Evolutionary conservation across 2,797 vertebrate species (phyloP).

Genomic region (Myotis pilosus): DNA sequence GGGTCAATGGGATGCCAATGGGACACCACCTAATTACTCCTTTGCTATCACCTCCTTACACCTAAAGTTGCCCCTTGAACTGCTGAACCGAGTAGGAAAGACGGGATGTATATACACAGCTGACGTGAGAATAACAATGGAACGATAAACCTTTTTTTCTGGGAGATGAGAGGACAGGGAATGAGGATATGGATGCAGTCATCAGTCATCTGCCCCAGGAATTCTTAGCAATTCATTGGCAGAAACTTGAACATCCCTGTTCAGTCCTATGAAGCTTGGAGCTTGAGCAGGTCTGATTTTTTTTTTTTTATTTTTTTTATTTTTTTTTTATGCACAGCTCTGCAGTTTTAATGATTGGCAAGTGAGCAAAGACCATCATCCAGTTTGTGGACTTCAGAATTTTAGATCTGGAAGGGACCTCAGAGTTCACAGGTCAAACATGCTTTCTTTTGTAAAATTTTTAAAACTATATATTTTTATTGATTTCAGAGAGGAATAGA

Average conservation of each 20-base stretch:
- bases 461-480: no score
- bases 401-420: background rate
- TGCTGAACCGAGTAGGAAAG: background rate
- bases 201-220: background rate
- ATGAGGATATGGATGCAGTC: background rate
- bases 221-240: background rate
- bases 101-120: background rate
- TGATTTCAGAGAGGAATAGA: no score
- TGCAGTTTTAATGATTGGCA: no score
- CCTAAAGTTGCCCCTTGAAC: accelerated
- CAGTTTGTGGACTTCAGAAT: background rate
- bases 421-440: background rate
- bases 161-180: background rate
- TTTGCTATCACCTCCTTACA: background rate
- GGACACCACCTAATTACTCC: background rate
- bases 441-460: background rate
- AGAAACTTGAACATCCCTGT: background rate
- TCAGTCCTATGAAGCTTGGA: accelerated
- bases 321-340: background rate
- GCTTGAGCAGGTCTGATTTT: background rate
- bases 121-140: background rate
- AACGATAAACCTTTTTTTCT: background rate
- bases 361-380: background rate
- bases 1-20: background rate
- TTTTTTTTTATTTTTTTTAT: no score